Evolutionary conservation across 2,113 vertebrate species (phyloP), one percentile per base, ranked within the genome.

Genomic region (Erpornis zantholeuca): DNA sequence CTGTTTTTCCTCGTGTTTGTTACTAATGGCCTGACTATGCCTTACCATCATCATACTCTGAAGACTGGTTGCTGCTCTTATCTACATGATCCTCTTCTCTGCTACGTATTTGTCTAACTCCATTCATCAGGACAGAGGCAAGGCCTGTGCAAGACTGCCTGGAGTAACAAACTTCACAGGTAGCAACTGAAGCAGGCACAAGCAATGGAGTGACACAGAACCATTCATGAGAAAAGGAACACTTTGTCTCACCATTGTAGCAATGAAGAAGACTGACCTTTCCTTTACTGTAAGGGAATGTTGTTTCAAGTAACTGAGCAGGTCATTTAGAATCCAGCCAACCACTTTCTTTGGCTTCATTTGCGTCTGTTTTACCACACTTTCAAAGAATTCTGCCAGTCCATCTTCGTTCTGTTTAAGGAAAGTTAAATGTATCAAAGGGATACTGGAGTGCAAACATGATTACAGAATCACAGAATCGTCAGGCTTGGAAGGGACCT

Each of bases 321-420:
- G 96, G 92, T 98, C 98, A 1, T 99, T 99, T 27, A 99, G 98
- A 97, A 99, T 97, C 99, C 99, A 99, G 96, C 98, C 99, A 45
- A 99, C 98, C 96, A 99, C 99, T 92, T 98, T 99, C 96, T 98
- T 98, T 11, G 99, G 98, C 94, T 98, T 98, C 97, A 97, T 98
- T 57, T 95, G 98, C 38, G 99, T 99, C 80, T 95, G 95, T 95
- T 97, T 98, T 56, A 99, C 93, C 88, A 99, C 98, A 10, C 88
- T 96, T 95, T 99, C 98, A 96, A 99, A 99, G 97, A 98, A 99
- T 47, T 99, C 98, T 92, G 98, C 88, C 92, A 99, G 98, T 70
- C 99, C 99, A 0, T 99, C 99, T 97, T 99, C 99, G 82, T 98
- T 99, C 99, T 99, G 97, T 95, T 81, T 13, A 95, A 50, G 88